phyloP scores from a whole-genome alignment of 2,888 invertebrate species.

The Pollenia griseotomentosa region DNA sequence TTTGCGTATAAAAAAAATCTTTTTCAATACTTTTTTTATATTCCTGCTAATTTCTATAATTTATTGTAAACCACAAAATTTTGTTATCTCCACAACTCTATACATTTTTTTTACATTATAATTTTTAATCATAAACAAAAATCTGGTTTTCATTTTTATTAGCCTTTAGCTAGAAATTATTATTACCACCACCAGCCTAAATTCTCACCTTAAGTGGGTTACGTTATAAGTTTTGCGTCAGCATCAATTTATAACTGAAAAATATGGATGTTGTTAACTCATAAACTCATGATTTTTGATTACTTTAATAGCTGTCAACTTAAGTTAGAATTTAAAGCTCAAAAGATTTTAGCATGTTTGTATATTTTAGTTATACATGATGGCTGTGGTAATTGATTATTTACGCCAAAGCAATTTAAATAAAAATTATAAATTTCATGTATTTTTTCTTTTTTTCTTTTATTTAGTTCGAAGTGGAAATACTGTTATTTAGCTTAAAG shows the following conservation, averaged over 20 bases:
- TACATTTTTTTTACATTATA: no score
- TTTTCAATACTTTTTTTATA: neutral
- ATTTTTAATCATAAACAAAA: neutral
- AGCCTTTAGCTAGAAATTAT: neutral
- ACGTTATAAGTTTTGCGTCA: slow-evolving; percentile 7
- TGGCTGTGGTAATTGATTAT: slow-evolving; percentile 60
- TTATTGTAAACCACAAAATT: neutral
- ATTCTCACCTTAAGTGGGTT: slow-evolving; percentile 46
- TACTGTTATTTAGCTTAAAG: slow-evolving; percentile 49
- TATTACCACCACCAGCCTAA: slow-evolving; percentile 14
- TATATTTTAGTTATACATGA: slow-evolving; percentile 2
- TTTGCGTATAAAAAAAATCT: neutral
- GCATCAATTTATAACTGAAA: neutral
- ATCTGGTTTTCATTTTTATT: slow-evolving; percentile 11
- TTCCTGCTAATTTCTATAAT: slow-evolving; percentile 6
- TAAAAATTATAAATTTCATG: neutral
- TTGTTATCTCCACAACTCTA: no score
- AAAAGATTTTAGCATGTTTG: slow-evolving; percentile 17
- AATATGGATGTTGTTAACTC: neutral
- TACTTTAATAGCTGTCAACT: slow-evolving; percentile 63
- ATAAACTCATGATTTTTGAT: slow-evolving; percentile 33
- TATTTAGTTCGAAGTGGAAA: neutral
- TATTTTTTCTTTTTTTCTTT: slow-evolving; percentile 9
- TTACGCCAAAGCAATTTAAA: slow-evolving; percentile 58
- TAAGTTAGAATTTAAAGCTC: slow-evolving; percentile 4